Conservation (phyloP, 2,797 vertebrate genomes). For the Pelochelys cantorii region DNA sequence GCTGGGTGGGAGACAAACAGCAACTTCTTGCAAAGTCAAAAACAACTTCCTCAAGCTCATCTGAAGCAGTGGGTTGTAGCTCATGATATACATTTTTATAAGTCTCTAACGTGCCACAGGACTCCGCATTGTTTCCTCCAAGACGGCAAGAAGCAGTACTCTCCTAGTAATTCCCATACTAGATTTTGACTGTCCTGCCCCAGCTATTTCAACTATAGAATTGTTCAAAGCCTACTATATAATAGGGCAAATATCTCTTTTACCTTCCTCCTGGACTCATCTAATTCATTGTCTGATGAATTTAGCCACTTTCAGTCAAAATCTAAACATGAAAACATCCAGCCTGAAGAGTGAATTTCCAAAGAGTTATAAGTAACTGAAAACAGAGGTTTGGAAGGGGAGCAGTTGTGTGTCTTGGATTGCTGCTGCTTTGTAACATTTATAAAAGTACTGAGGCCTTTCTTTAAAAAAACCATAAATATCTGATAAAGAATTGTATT, state of each 20-base stretch:
- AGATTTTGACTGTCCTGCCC: background rate
- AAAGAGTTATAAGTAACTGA: slow-evolving; percentile 28
- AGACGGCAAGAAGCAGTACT: background rate
- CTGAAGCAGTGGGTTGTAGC: too few species aligned
- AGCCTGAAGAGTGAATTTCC: slow-evolving; percentile 17
- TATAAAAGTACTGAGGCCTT: slow-evolving; percentile 29
- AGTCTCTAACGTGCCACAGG: too few species aligned
- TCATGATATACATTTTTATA: too few species aligned
- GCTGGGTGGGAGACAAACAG: background rate
- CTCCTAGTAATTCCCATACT: background rate
- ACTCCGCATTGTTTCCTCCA: background rate
- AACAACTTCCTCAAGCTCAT: too few species aligned
- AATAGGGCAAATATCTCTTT: background rate
- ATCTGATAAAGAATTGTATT: slow-evolving; percentile 54
- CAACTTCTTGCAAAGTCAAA: background rate
- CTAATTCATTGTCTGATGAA: background rate
- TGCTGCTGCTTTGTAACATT: background rate
- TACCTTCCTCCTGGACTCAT: background rate
- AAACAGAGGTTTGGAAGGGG: background rate
- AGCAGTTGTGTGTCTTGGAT: background rate
- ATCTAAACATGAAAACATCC: background rate
- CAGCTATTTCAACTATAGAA: background rate
- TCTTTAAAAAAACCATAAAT: background rate
- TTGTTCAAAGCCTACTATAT: background rate
- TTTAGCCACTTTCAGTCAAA: background rate